These are phyloP conservation scores for Nothura maculosa DNA, from an alignment of 2,797 vertebrate genomes.

Conservation along the genomic window DNA sequence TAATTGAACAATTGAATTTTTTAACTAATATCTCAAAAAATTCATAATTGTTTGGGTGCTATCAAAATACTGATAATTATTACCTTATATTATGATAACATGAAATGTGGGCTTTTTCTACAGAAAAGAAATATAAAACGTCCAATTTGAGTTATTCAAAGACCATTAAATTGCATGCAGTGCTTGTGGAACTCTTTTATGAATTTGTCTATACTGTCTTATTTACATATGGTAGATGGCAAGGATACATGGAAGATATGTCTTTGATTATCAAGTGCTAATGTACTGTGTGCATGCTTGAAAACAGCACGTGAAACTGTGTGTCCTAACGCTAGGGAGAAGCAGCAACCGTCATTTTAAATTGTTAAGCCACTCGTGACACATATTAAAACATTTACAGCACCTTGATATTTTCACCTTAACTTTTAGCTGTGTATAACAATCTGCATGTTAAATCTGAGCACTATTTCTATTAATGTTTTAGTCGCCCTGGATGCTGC, in stretches of 20 bases:
- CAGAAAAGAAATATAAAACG: neutral
- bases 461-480: neutral
- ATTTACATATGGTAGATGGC: neutral
- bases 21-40: neutral
- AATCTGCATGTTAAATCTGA: neutral
- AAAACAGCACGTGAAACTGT: neutral
- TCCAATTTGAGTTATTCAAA: neutral
- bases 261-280: neutral
- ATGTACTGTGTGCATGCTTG: neutral
- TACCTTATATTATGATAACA: neutral
- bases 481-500: neutral
- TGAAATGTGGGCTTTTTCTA: neutral
- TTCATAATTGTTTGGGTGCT: neutral
- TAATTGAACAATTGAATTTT: neutral
- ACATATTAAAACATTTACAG: neutral
- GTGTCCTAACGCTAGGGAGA: neutral
- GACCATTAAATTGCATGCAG: accelerated
- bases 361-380: neutral
- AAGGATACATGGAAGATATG: neutral
- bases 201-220: neutral
- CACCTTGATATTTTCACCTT: neutral
- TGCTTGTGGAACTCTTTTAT: neutral
- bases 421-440: neutral
- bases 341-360: neutral
- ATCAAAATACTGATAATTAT: neutral